A percentile compares a stretch with the other conserved stretches of the same genome.
These are phyloP conservation scores for Hybos culiciformis DNA, from an alignment of 2,888 invertebrate species.

Conservation along the genomic window DNA sequence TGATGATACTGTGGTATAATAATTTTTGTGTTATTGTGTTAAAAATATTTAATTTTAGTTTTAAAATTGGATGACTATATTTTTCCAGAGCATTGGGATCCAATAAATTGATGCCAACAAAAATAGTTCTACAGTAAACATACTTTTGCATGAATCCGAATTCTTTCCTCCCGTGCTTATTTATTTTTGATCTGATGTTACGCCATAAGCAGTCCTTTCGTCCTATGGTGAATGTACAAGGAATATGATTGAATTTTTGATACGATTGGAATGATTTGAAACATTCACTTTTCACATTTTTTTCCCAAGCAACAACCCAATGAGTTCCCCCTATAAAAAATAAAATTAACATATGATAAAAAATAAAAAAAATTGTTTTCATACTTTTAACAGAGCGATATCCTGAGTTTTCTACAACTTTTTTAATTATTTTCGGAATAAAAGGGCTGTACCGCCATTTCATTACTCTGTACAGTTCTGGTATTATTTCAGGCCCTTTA, in stretches of 20 bases:
- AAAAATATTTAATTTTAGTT: no score
- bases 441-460: constrained; percentile 93
- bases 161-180: constrained; percentile 42
- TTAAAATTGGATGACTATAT: no score
- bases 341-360: neutral
- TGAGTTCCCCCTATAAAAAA: constrained; percentile 51
- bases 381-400: constrained; percentile 74
- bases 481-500: constrained; percentile 47
- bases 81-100: no score
- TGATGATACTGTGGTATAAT: no score
- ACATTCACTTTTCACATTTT: constrained; percentile 86
- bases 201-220: constrained; percentile 91
- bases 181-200: constrained; percentile 49
- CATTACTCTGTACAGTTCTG: constrained; percentile 59
- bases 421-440: constrained; percentile 83
- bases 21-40: no score
- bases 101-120: no score
- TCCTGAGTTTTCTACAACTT: constrained; percentile 71
- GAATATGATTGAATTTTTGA: constrained; percentile 96
- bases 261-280: constrained; percentile 73
- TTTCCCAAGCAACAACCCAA: constrained; percentile 96
- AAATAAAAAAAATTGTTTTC: constrained; percentile 19
- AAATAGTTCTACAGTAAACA: constrained; percentile 7
- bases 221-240: constrained; percentile 95
- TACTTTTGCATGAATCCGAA: constrained; percentile 80